A percentile compares a stretch with the other conserved stretches of the same genome.
These are phyloP conservation scores for Heliconius himera DNA, from an alignment of 1,140 invertebrate genomes.

Conservation along the genomic window DNA sequence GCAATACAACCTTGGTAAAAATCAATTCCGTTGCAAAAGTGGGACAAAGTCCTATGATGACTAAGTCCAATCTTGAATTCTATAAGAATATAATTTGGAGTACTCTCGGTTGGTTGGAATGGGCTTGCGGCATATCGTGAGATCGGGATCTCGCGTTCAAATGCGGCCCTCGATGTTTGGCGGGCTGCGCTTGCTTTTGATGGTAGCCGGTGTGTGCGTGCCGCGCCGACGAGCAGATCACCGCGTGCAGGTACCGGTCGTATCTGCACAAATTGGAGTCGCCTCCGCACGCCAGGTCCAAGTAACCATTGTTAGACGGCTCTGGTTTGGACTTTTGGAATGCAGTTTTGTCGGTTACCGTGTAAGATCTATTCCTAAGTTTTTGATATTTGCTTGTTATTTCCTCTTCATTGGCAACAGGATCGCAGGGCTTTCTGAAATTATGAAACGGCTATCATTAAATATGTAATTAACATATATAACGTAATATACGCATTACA, in stretches of 20 bases:
- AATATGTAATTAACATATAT: background rate
- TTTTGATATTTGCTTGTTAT: constrained; percentile 75
- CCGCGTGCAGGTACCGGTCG: constrained; percentile 83
- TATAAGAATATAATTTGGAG: constrained; percentile 80
- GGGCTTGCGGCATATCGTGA: constrained; percentile 77
- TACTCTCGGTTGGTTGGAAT: constrained; percentile 75
- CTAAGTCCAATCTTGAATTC: constrained; percentile 55
- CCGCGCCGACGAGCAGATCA: constrained; percentile 79
- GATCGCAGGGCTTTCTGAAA: constrained; percentile 78
- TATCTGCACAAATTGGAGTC: constrained; percentile 83
- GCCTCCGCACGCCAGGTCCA: constrained; percentile 72
- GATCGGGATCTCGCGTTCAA: constrained; percentile 74
- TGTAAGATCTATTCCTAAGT: constrained; percentile 81
- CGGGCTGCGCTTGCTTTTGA: constrained; percentile 60
- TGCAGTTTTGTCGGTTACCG: constrained; percentile 76
- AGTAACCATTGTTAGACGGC: constrained; percentile 66
- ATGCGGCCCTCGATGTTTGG: constrained; percentile 48
- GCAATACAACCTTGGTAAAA: constrained; percentile 32
- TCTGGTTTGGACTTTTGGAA: constrained; percentile 67
- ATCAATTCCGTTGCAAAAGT: constrained; percentile 16
- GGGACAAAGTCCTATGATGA: constrained; percentile 49
- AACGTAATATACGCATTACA: background rate
- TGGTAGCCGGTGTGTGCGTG: constrained; percentile 76
- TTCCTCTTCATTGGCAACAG: constrained; percentile 69
- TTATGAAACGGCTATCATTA: constrained; percentile 28